Evolutionary conservation across 30 jellyfish, hydroid and myxozoan species (phyloP), one percentile per base, ranked within the genome.

Genomic region (Cassiopea xamachana): DNA sequence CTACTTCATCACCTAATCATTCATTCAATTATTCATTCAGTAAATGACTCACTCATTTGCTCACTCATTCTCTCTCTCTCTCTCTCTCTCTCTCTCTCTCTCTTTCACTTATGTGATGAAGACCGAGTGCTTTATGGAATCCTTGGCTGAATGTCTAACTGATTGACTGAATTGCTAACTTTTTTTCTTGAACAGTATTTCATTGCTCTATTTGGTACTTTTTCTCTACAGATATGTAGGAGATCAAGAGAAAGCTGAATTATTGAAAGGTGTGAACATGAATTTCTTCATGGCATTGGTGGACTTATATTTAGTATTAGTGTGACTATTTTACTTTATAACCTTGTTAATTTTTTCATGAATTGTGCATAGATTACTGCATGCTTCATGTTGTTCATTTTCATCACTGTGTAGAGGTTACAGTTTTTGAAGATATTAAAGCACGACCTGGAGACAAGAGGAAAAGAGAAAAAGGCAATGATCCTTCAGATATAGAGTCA

Each of bases 401-500:
- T 2, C 9, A 51, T 51, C 8, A 2, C 9, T 51, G 74, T 62
- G 46, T 48, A 93, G 98, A 94, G 72, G 91, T 82, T 43, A 92
- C 98, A 50, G 98, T 97, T 47, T 91, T 94, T 81, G 99, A 92
- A 78, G 94, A 60, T 39, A 87, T 73, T 44, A 90, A 90, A 79
- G 89, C 94, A 15, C 80, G 98, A 14, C 94, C 97, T 69, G 98
- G 98, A 7, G 98, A 94, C 88, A 89, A 85, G 72, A 89, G 98
- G 67, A 88, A 82, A 50, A 87, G 99, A 61, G 97, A 85, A 73
- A 73, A 85, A 48, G 90, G 92, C 12, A 98, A 98, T 15, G 96
- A 93, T 44, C 98, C 99, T 18, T 98, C 89, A 5, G 99, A 97
- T 55, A 89, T 97, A 16, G 98, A 97, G 46, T 83, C 97, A 7